Conservation (phyloP, 1,140 invertebrate genomes). For the Drosophila lacteicornis region DNA sequence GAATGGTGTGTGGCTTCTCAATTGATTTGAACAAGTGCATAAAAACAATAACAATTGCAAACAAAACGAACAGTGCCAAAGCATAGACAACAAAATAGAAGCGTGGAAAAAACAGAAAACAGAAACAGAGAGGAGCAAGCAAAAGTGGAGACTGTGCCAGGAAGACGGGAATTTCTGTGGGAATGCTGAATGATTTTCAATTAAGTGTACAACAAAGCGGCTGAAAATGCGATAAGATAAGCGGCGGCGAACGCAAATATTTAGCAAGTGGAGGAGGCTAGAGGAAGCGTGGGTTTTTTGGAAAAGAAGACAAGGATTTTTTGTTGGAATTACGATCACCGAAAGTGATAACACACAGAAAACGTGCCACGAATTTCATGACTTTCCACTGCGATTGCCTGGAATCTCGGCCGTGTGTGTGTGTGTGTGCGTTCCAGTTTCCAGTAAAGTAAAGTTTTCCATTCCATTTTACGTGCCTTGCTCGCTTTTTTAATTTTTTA, state of each 20-base stretch:
- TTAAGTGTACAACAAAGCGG: constrained; percentile 70
- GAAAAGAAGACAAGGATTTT: constrained; percentile 45
- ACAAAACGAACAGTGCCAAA: constrained; percentile 62
- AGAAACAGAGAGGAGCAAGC: constrained; percentile 33
- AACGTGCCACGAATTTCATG: constrained; percentile 42
- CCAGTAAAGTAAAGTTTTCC: constrained; percentile 39
- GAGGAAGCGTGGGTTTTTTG: constrained; percentile 41
- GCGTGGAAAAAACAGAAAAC: constrained; percentile 24
- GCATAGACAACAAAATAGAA: constrained; percentile 39
- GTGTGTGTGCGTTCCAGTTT: constrained; percentile 19
- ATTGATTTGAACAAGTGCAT: constrained; percentile 81
- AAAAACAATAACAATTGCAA: constrained; percentile 72
- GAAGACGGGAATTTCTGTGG: constrained; percentile 44
- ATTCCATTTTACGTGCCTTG: constrained; percentile 21
- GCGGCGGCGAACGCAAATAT: constrained; percentile 40
- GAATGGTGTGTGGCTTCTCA: constrained; percentile 58
- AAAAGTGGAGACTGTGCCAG: constrained; percentile 38
- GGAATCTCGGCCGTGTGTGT: constrained; percentile 4
- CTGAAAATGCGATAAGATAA: constrained; percentile 65
- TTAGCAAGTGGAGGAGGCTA: constrained; percentile 50
- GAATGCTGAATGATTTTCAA: constrained; percentile 54
- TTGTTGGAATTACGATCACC: constrained; percentile 44
- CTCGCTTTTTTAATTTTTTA: constrained; percentile 30
- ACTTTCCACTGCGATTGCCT: constrained; percentile 32
- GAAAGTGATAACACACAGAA: constrained; percentile 37